phyloP scores from a whole-genome alignment of 1,140 invertebrate species.

The Drosophila watanabei region DNA sequence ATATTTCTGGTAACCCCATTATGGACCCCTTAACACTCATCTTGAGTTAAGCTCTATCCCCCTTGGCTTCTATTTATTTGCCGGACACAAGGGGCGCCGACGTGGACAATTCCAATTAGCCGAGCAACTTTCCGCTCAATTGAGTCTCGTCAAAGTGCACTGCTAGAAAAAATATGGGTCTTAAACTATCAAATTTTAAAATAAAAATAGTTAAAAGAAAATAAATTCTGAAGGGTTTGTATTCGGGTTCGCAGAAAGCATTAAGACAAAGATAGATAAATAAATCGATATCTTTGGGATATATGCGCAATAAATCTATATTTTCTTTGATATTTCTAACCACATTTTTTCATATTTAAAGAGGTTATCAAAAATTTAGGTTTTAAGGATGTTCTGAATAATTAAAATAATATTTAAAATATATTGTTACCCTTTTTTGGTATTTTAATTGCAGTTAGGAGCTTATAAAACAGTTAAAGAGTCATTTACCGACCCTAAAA shows the following conservation, averaged over 20 bases:
- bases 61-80: background rate
- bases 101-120: constrained; percentile 38
- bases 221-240: background rate
- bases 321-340: background rate
- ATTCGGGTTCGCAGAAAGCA: no score
- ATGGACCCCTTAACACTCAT: constrained; percentile 4
- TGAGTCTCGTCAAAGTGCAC: constrained; percentile 17
- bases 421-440: no score
- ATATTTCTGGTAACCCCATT: background rate
- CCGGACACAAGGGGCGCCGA: constrained; percentile 19
- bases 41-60: background rate
- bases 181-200: background rate
- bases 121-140: constrained; percentile 37
- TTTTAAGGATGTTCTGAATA: background rate
- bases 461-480: no score
- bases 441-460: no score
- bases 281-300: background rate
- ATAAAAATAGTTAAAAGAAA: background rate
- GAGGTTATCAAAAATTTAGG: no score
- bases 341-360: no score
- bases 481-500: no score
- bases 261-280: background rate
- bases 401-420: no score
- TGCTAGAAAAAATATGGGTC: constrained; percentile 4
- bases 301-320: background rate